phyloP scores from a whole-genome alignment of 2,797 vertebrate species.

The Sphenodon punctatus region DNA sequence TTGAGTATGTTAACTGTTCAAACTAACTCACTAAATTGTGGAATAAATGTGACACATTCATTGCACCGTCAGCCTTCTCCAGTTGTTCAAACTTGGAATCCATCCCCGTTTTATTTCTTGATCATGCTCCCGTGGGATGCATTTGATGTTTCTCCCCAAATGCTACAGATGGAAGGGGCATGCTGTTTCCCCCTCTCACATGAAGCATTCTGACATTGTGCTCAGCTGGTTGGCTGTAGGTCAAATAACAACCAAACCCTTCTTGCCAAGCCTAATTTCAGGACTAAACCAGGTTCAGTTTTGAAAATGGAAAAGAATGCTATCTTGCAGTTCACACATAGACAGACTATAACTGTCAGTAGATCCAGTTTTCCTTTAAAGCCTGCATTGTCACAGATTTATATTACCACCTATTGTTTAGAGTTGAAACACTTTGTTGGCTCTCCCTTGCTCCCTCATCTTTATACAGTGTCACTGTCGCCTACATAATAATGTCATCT shows the following conservation, averaged over 20 bases:
- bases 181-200: not conserved
- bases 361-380: not conserved
- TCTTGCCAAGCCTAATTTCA: not conserved
- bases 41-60: fast-evolving
- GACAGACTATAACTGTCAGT: not conserved
- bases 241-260: not conserved
- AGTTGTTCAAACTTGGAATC: not conserved
- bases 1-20: not conserved
- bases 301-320: not conserved
- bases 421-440: not conserved
- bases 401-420: not conserved
- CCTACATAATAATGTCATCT: too few relatives aligned
- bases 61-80: not conserved
- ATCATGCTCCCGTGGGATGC: not conserved
- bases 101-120: not conserved
- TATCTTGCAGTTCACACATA: not conserved
- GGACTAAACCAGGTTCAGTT: not conserved
- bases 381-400: not conserved
- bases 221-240: not conserved
- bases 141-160: not conserved
- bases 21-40: not conserved
- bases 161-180: not conserved
- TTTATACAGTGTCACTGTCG: too few relatives aligned
- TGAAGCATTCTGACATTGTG: not conserved
- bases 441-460: not conserved